Base-by-base conservation (phyloP, 2,888 invertebrate genomes). In the Acanthopleura granulata region DNA sequence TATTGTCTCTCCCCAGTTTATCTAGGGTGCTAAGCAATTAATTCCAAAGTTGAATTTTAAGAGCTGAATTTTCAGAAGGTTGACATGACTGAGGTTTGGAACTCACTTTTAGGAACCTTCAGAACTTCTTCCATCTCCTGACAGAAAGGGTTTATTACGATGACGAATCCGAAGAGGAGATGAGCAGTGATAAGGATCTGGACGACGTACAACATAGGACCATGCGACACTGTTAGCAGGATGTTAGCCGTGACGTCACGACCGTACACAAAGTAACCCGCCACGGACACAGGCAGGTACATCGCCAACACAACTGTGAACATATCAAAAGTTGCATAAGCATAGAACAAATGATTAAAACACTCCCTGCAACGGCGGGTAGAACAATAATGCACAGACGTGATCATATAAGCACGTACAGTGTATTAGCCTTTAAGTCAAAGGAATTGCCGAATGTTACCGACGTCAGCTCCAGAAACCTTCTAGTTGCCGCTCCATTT, bases 111-210 rank as follows among this genome's bases (percentile, higher is more conserved):
- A 0, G 95, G 93, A 76, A 97, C 93, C 30, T 92, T 93, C 22
- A 96, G 91, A 73, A 93, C 91, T 82, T 95, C 95, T 89, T 97
- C 97, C 51, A 96, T 90, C 81, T 96, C 95, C 86, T 96, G 94
- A 85, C 93, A 93, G 61, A 94, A 93, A 0, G 94, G 94, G 90
- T 94, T 94, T 80, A 94, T 92, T 79, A 94, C 92, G 82, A 95
- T 94, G 77, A 94, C 90, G 87, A 94, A 94, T 40, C 94, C 94
- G 72, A 93, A 91, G 49, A 94, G 88, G 25, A 94, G 91, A 88
- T 95, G 94, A 4, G 93, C 83, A 0, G 93, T 93, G 92, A 95
- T 93, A 49, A 94, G 90, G 50, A 94, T 88, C 85, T 94, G 92
- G 49, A 93, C 93, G 0, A 92, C 89, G 12, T 92, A 91, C 0